These are phyloP conservation scores for Cheirogaleus major DNA, from an alignment of 2,797 vertebrate species.

Conservation along the genomic window DNA sequence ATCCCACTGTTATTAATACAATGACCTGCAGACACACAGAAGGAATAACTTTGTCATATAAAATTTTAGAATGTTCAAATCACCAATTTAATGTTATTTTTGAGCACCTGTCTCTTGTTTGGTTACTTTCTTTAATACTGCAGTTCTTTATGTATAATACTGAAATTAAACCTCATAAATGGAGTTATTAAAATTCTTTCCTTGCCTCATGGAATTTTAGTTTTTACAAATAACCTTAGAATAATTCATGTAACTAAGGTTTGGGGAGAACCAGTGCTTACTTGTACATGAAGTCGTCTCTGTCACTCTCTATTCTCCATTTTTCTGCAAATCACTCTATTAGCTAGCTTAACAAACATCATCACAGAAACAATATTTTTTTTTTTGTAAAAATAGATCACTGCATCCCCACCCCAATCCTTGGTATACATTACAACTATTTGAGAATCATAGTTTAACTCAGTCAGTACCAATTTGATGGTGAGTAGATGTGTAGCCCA, in stretches of 20 bases:
- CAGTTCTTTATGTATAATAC: slow-evolving; percentile 19
- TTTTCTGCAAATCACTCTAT: slow-evolving; percentile 22
- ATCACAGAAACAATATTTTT: not conserved
- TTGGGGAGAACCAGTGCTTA: not conserved
- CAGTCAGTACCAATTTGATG: too few species aligned
- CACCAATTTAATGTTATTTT: slow-evolving; percentile 15
- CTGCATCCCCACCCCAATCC: too few species aligned
- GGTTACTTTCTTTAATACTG: slow-evolving; percentile 7
- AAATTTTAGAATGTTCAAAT: not conserved
- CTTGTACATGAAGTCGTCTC: not conserved
- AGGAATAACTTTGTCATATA: not conserved
- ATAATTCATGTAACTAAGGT: not conserved
- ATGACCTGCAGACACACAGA: not conserved
- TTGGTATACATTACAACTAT: too few species aligned
- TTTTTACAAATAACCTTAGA: slow-evolving; percentile 32
- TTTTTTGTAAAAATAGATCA: not conserved
- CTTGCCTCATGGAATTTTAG: slow-evolving; percentile 30
- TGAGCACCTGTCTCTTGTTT: slow-evolving; percentile 3
- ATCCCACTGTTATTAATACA: not conserved
- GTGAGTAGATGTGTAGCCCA: too few species aligned
- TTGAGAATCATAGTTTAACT: too few species aligned
- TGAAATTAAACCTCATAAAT: slow-evolving; percentile 9
- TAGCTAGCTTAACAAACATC: slow-evolving; percentile 42
- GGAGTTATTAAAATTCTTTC: slow-evolving; percentile 32
- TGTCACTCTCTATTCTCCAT: not conserved